Evolutionary conservation across 2,888 invertebrate genomes (phyloP), one percentile per base, ranked within the genome.

Genomic region (Nudaria mundana): DNA sequence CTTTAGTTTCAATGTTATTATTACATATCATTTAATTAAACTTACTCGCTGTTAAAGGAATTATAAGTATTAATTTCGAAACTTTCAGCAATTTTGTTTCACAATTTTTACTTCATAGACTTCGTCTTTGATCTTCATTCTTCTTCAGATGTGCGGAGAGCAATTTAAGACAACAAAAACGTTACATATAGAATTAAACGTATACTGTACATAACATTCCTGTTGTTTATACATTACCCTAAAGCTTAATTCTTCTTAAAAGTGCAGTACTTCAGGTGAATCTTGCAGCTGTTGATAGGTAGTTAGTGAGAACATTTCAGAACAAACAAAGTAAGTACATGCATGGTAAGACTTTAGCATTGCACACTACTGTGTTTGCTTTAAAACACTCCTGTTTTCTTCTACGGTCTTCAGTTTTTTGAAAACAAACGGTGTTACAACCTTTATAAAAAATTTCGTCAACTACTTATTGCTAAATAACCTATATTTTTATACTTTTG

Each of bases 311-410:
- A 75, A 60, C 66, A 77, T 74, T 80, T 74, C 82, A 87, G 80
- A 87, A 86, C 88, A 89, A 88, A 89, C 86, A 88, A 85, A 88
- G 88, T 88, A 88, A 89, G 88, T 89, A 89, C 88, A 89, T 89
- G 88, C 88, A 84, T 86, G 75, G 61, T 57, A 44, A 47, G 56
- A 68, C 82, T 81, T 76, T 81, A 86, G 88, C 88, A 89, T 88
- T 88, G 88, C 85, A 88, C 87, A 80, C 80, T 87, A 88, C 88
- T 86, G 82, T 89, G 88, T 87, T 88, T 89, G 88, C 88, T 88
- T 57, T 77, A 75, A 83, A 79, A 80, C 86, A 76, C 71, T 72
- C 83, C 56, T 71, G 50, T 53, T 56, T 39, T 43, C 44, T 56
- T 23, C 32, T 26, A 14, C 3, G 14, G 7, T 6, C 15, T 24